Evolutionary conservation across 2,797 vertebrate genomes (phyloP).

Genomic region (Hozukius guyotensis): DNA sequence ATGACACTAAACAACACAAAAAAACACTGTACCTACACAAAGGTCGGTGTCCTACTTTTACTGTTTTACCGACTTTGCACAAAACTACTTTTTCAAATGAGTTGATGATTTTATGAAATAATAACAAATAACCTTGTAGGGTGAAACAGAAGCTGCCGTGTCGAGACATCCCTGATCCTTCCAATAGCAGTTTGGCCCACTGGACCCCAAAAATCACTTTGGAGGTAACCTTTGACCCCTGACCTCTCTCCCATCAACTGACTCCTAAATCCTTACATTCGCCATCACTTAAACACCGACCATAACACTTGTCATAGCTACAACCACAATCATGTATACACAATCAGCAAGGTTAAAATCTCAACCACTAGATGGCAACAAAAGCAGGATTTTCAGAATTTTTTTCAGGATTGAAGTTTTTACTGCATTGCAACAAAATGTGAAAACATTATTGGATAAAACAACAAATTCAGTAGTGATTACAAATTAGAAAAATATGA

Average conservation of each 20-base stretch:
- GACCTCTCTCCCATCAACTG: background rate
- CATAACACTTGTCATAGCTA: background rate
- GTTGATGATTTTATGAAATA: background rate
- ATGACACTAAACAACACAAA: background rate
- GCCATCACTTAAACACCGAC: background rate
- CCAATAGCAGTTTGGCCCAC: slow-evolving; percentile 66
- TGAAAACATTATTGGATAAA: no score
- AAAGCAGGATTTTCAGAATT: background rate
- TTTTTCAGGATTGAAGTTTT: background rate
- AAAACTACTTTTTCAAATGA: background rate
- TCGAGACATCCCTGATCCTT: slow-evolving; percentile 67
- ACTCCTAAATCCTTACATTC: background rate
- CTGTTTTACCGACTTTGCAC: background rate
- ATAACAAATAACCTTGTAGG: slow-evolving; percentile 31
- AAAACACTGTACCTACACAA: background rate
- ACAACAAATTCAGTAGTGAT: no score
- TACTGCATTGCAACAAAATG: background rate
- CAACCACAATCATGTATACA: no score
- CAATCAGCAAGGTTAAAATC: background rate
- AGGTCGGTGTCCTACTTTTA: background rate
- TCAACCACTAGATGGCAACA: background rate
- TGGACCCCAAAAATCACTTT: slow-evolving; percentile 57
- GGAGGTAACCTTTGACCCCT: slow-evolving; percentile 53
- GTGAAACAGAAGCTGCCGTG: slow-evolving; percentile 60
- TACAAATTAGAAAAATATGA: background rate